These are phyloP conservation scores for Arothron firmamentum DNA, from an alignment of 2,113 vertebrate genomes.

Conservation along the genomic window DNA sequence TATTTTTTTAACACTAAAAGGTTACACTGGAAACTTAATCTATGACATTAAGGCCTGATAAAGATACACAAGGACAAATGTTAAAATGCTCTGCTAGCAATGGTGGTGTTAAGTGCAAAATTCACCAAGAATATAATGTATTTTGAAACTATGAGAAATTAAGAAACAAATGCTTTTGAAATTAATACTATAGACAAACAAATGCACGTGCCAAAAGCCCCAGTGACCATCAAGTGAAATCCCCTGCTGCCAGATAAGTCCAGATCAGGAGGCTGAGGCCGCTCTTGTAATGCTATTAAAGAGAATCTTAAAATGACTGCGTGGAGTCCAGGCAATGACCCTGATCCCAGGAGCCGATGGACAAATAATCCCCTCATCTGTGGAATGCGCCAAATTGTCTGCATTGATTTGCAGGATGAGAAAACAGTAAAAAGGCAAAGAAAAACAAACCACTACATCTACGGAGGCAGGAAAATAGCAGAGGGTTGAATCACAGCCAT, in stretches of 20 bases:
- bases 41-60: neutral
- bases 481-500: slow-evolving; percentile 21
- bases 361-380: slow-evolving; percentile 41
- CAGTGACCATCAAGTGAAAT: slow-evolving; percentile 53
- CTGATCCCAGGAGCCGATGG: slow-evolving; percentile 48
- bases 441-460: slow-evolving; percentile 26
- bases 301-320: slow-evolving; percentile 61
- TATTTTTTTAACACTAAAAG: neutral
- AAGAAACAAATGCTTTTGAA: slow-evolving; percentile 13
- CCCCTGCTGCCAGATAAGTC: slow-evolving; percentile 63
- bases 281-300: slow-evolving; percentile 67
- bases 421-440: slow-evolving; percentile 1
- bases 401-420: slow-evolving; percentile 25
- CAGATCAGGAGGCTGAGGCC: slow-evolving; percentile 65
- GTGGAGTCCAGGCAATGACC: slow-evolving; percentile 47
- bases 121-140: neutral
- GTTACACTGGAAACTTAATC: neutral
- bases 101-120: neutral
- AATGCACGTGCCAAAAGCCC: slow-evolving; percentile 22
- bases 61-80: neutral
- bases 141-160: slow-evolving; percentile 9
- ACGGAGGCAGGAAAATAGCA: slow-evolving; percentile 24
- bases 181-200: slow-evolving; percentile 36
- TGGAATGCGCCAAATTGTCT: slow-evolving; percentile 21
- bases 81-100: neutral